A percentile compares a stretch with the other conserved stretches of the same genome.
These are phyloP conservation scores for Indicator indicator DNA, from an alignment of 2,113 vertebrate genomes.

Conservation along the genomic window DNA sequence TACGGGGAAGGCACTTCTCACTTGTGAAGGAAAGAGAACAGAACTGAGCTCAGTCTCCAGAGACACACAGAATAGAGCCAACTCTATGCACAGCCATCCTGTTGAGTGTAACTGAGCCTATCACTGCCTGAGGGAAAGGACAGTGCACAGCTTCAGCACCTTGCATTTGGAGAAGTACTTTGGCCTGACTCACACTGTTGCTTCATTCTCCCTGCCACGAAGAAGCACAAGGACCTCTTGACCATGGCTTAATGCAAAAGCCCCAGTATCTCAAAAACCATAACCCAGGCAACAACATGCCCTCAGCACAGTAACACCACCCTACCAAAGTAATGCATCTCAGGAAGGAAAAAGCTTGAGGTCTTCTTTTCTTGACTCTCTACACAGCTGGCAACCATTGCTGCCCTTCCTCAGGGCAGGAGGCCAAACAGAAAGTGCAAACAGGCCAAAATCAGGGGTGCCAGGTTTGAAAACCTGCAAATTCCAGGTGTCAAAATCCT, in stretches of 20 bases:
- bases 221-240: neutral
- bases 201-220: neutral
- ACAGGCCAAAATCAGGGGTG: neutral
- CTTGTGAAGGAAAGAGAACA: neutral
- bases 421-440: neutral
- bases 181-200: neutral
- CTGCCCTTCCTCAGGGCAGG: neutral
- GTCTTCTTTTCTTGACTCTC: neutral
- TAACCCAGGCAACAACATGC: neutral
- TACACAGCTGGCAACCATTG: neutral
- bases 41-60: neutral
- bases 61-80: neutral
- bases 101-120: neutral
- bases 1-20: neutral
- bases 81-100: fast-evolving
- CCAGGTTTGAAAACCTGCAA: neutral
- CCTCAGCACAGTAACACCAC: neutral
- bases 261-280: neutral
- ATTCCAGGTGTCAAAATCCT: neutral
- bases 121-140: neutral
- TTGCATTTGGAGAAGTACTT: neutral
- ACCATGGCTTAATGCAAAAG: neutral
- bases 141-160: neutral
- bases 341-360: neutral
- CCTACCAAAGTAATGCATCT: neutral